Conservation (phyloP, 2,113 vertebrate species). For the Rhineura floridana region DNA sequence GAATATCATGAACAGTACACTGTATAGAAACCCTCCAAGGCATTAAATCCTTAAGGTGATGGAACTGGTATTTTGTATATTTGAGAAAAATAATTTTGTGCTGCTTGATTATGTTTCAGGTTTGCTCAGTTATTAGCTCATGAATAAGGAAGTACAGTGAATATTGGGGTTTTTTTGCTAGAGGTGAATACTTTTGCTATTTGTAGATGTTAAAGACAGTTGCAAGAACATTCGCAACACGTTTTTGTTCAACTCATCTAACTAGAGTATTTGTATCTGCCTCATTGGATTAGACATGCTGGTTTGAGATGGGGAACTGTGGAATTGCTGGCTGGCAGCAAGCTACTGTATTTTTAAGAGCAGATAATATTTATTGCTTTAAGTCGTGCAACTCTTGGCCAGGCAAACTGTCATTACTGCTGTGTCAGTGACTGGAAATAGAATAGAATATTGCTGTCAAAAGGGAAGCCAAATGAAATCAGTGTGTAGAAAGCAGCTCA, state of each 20-base stretch:
- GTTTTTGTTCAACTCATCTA: not conserved
- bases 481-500: not conserved
- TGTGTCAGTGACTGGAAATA: constrained; percentile 36
- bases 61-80: too few species aligned
- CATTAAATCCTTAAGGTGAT: not conserved
- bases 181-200: not conserved
- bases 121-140: not conserved
- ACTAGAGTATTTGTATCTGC: not conserved
- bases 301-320: constrained; percentile 15
- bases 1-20: not conserved
- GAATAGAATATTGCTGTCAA: constrained; percentile 17
- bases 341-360: constrained; percentile 37
- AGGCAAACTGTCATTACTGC: not conserved
- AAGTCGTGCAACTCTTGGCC: constrained; percentile 19
- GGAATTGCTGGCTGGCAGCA: constrained; percentile 23
- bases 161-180: not conserved
- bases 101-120: not conserved
- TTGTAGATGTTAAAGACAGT: not conserved
- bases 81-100: not conserved
- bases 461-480: constrained; percentile 13
- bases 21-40: not conserved
- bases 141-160: not conserved
- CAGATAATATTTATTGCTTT: constrained; percentile 26
- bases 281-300: not conserved
- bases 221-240: constrained; percentile 1